phyloP scores from a whole-genome alignment of 2,888 invertebrate species.

The Lycocerus yunnanus region DNA sequence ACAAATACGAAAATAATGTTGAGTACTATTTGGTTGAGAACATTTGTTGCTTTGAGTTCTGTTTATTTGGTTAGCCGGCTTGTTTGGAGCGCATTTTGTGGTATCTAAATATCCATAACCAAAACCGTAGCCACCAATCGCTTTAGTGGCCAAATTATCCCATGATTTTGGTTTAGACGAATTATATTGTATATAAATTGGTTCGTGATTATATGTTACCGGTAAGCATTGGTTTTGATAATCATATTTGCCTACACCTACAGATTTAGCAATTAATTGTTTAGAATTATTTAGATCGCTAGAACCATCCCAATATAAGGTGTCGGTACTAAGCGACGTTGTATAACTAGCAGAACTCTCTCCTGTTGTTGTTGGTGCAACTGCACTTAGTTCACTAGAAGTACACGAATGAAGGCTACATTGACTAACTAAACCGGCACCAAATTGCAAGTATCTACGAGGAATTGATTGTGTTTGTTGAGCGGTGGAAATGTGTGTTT shows the following conservation, averaged over 20 bases:
- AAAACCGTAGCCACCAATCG: conserved; percentile 84
- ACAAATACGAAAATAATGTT: conserved; percentile 52
- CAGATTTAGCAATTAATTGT: conserved; percentile 55
- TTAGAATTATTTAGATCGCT: conserved; percentile 50
- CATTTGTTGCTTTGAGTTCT: conserved; percentile 54
- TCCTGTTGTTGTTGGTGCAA: conserved; percentile 63
- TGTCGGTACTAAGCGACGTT: conserved; percentile 84
- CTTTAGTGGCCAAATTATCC: conserved; percentile 87
- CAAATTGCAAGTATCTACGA: conserved; percentile 66
- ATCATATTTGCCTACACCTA: conserved; percentile 55
- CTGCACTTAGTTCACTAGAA: conserved; percentile 73
- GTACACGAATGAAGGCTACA: conserved; percentile 84
- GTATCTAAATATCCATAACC: conserved; percentile 85
- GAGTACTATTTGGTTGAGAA: conserved; percentile 44
- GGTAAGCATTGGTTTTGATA: conserved; percentile 49
- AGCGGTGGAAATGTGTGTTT: conserved; percentile 30
- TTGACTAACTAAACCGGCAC: conserved; percentile 73
- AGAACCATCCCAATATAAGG: conserved; percentile 77
- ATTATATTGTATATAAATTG: conserved; percentile 57
- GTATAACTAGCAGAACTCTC: conserved; percentile 81
- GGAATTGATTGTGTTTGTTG: conserved; percentile 43
- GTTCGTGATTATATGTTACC: conserved; percentile 52
- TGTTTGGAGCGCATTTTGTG: conserved; percentile 49
- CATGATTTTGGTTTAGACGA: conserved; percentile 81
- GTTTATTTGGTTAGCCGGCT: conserved; percentile 34